Evolutionary conservation across 2,888 invertebrate genomes (phyloP), one percentile per base, ranked within the genome.

Genomic region (Noctua janthe): DNA sequence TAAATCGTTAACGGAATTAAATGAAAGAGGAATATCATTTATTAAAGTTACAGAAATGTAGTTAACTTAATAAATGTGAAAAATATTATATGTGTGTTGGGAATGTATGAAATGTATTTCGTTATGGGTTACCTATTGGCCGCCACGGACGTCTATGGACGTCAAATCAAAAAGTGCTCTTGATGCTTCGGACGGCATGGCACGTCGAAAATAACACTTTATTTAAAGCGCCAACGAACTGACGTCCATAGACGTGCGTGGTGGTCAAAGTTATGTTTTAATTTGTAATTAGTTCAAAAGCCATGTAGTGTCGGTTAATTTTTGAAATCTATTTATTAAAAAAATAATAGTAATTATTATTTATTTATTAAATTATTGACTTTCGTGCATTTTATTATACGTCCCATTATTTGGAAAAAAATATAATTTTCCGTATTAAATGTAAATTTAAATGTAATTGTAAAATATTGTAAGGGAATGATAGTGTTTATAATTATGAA

Each of bases 361-460:
- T 39, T 39, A 39, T 85, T 87, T 79, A 76, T 81, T 71, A 76
- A 78, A 72, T 59, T 62, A 79, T 72, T 71, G 39, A 80, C 0
- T 71, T 80, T 70, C 43, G 73, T 86, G 87, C 87, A 89, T 87
- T 84, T 87, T 84, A 83, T 82, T 82, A 79, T 73, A 87, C 82
- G 80, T 85, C 87, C 82, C 76, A 74, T 74, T 79, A 73, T 71
- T 83, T 78, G 56, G 80, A 77, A 70, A 29, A 70, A 82, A 76
- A 47, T 7, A 56, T 79, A 72, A 51, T 69, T 86, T 80, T 81
- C 71, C 72, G 71, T 87, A 87, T 85, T 88, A 86, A 86, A 88
- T 89, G 74, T 86, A 82, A 88, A 80, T 17, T 72, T 84, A 81
- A 86, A 86, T 84, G 74, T 88, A 81, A 82, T 72, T 84, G 59